These are phyloP conservation scores for Lingula anatina DNA, from an alignment of 2,888 invertebrate genomes.

Conservation along the genomic window DNA sequence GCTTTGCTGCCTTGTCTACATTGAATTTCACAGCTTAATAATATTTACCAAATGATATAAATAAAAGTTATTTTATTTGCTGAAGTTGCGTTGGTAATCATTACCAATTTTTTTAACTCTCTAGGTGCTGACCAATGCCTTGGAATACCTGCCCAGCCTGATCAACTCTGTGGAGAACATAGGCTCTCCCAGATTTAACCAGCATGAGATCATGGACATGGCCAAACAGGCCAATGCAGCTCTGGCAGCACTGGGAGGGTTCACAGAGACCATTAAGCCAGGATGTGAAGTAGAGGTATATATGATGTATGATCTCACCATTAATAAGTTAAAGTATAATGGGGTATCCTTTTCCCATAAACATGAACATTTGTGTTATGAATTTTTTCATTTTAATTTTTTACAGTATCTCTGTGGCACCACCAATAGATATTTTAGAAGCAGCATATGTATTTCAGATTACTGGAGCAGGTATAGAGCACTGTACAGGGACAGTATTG, in stretches of 20 bases:
- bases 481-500: slow-evolving; percentile 35
- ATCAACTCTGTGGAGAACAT: slow-evolving; percentile 39
- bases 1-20: no score
- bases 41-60: no score
- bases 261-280: slow-evolving; percentile 49
- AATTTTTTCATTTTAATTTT: no score
- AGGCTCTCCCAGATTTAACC: slow-evolving; percentile 32
- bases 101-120: no score
- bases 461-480: slow-evolving; percentile 33
- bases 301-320: not conserved
- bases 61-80: no score
- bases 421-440: not conserved
- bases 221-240: slow-evolving; percentile 50
- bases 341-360: no score
- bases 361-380: no score
- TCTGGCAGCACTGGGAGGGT: slow-evolving; percentile 50
- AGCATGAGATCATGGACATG: slow-evolving; percentile 39
- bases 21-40: no score
- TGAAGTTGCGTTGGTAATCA: no score
- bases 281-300: slow-evolving; percentile 47
- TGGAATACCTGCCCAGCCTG: slow-evolving; percentile 41
- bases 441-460: slow-evolving; percentile 36
- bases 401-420: not conserved
- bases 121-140: slow-evolving; percentile 42
- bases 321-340: not conserved